A percentile compares a stretch with the other conserved stretches of the same genome.
Conservation (phyloP, 1,140 invertebrate genomes). For the Drosophila lowei region DNA sequence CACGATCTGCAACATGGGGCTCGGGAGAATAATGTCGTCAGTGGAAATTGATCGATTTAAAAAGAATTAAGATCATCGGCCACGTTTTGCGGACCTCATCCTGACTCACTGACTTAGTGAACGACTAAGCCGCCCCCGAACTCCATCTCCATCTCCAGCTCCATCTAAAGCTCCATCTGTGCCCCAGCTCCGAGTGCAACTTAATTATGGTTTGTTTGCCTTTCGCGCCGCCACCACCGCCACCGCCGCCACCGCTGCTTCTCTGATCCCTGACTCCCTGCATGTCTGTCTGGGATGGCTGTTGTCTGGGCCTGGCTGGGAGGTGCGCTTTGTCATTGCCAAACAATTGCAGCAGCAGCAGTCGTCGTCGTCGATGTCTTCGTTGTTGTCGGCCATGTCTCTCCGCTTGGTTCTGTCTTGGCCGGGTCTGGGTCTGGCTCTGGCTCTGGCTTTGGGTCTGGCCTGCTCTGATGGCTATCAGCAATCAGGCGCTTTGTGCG, state of each 20-base stretch:
- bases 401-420: conserved; percentile 2
- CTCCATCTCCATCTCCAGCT: conserved; percentile 22
- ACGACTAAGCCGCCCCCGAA: conserved; percentile 54
- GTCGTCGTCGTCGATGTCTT: conserved; percentile 50
- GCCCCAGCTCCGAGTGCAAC: conserved; percentile 59
- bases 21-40: conserved; percentile 74
- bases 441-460: conserved; percentile 17
- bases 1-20: conserved; percentile 15
- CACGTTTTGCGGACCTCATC: conserved; percentile 46
- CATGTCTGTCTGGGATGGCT: conserved; percentile 22
- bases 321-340: conserved; percentile 81
- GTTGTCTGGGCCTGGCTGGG: conserved; percentile 54
- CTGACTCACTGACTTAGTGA: conserved; percentile 81
- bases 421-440: conserved; percentile 10
- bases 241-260: too few relatives aligned
- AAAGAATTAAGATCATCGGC: conserved; percentile 80
- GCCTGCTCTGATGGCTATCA: conserved; percentile 72
- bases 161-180: conserved; percentile 21
- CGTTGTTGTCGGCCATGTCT: conserved; percentile 9
- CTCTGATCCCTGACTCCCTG: conserved; percentile 9
- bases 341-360: conserved; percentile 67
- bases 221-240: conserved; percentile 24
- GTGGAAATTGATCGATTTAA: conserved; percentile 81
- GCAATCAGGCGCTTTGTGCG: conserved; percentile 80
- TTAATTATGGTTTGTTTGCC: conserved; percentile 82